A percentile compares a stretch with the other conserved stretches of the same genome.
phyloP scores from a whole-genome alignment of 1,140 invertebrate genomes.

The Pseudomyrmex cubaensis region DNA sequence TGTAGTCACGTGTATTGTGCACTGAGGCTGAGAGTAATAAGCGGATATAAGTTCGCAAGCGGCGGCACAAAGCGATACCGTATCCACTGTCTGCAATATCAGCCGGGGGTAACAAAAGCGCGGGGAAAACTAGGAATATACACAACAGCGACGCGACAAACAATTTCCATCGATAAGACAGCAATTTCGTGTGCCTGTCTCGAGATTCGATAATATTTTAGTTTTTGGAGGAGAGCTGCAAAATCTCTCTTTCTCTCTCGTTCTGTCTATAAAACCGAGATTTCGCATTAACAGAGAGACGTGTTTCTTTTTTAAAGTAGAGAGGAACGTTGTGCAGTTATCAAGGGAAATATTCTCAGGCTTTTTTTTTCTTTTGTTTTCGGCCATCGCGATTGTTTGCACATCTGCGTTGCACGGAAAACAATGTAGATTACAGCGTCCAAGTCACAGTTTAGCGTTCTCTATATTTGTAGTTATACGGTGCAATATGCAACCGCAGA shows the following conservation, averaged over 20 bases:
- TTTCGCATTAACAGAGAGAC: no score
- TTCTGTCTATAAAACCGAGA: no score
- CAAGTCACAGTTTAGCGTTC: constrained; percentile 65
- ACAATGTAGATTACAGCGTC: constrained; percentile 58
- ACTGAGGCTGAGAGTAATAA: constrained; percentile 50
- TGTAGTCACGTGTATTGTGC: constrained; percentile 52
- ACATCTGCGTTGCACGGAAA: constrained; percentile 2
- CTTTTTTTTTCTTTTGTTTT: background rate
- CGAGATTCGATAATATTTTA: background rate
- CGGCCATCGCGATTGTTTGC: constrained; percentile 11
- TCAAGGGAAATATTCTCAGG: background rate
- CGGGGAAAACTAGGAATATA: constrained; percentile 36
- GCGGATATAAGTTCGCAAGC: constrained; percentile 58
- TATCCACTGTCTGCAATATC: constrained; percentile 55
- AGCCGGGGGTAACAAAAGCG: constrained; percentile 48
- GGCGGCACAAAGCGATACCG: constrained; percentile 54
- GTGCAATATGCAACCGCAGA: constrained; percentile 70
- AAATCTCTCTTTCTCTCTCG: no score
- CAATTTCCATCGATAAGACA: constrained; percentile 53
- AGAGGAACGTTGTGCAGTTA: background rate
- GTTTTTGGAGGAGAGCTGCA: background rate
- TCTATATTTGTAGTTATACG: constrained; percentile 64
- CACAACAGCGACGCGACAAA: background rate
- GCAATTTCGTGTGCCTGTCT: constrained; percentile 1
- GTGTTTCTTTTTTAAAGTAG: background rate